Conservation (phyloP, 2,113 vertebrate genomes). For the Cottus gobio region DNA sequence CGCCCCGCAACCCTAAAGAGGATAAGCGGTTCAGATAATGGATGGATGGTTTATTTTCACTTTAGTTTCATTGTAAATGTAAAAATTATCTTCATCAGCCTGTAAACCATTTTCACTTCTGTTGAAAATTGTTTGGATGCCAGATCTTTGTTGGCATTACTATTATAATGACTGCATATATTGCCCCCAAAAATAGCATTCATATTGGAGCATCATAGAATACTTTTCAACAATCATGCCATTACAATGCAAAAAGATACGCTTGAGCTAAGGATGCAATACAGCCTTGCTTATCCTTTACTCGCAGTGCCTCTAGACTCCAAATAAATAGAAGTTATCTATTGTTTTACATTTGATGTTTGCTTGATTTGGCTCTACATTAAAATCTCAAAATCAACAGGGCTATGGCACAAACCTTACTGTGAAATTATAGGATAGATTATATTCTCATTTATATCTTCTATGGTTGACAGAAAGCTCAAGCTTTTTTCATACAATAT, state of each 20-base stretch:
- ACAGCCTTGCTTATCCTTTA: background rate
- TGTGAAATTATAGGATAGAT: background rate
- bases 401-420: background rate
- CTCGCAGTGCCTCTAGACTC: background rate
- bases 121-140: background rate
- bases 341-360: background rate
- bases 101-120: background rate
- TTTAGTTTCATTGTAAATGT: background rate
- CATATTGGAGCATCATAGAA: background rate
- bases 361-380: background rate
- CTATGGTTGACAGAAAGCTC: background rate
- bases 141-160: background rate
- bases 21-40: no score
- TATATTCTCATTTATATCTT: background rate
- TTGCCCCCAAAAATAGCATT: background rate
- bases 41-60: background rate
- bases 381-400: constrained; percentile 5
- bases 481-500: background rate
- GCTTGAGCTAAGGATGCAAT: background rate
- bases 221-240: background rate
- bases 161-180: background rate
- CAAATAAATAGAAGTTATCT: background rate
- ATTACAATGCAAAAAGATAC: background rate
- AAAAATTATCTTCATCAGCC: background rate
- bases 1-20: no score